These are phyloP conservation scores for Ophiothrix spiculata DNA, from an alignment of 35 echinoderm and acorn worm genomes.

Conservation along the genomic window DNA sequence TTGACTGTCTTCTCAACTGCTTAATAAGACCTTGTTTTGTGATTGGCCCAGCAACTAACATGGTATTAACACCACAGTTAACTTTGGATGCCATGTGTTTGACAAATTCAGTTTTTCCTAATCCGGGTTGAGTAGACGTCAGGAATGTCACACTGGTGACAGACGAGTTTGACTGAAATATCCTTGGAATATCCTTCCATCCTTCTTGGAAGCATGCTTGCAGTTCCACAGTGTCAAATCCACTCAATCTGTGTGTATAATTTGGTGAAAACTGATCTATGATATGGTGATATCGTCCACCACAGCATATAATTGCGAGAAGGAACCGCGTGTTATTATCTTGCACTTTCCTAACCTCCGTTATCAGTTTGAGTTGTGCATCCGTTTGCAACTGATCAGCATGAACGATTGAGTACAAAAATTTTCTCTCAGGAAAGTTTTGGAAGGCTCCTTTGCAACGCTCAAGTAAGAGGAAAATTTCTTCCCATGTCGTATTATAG, in stretches of 20 bases:
- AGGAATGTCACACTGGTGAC: conserved; percentile 3
- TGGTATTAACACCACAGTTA: not conserved
- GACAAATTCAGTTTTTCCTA: conserved; percentile 33
- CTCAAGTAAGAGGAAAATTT: conserved; percentile 9
- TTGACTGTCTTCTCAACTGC: not conserved
- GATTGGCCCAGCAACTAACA: conserved; percentile 16
- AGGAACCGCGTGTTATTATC: conserved; percentile 12
- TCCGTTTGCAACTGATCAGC: conserved; percentile 24
- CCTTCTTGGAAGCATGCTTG: conserved; percentile 3
- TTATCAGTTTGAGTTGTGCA: conserved; percentile 20
- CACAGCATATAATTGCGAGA: conserved; percentile 23
- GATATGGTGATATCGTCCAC: conserved; percentile 26
- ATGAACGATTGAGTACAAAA: not conserved
- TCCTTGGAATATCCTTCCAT: not conserved
- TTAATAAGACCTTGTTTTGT: conserved; percentile 13
- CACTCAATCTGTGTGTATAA: conserved; percentile 19
- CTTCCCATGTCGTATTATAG: conserved; percentile 14
- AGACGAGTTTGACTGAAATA: not conserved
- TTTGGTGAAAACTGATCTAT: conserved; percentile 45
- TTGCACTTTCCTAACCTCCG: conserved; percentile 22
- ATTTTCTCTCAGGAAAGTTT: not conserved
- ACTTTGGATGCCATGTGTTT: not conserved
- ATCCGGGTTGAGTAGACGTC: conserved; percentile 20
- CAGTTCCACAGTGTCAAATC: conserved; percentile 1
- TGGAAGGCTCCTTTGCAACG: not conserved